phyloP scores from a whole-genome alignment of 2,797 vertebrate species.

The Chelonia mydas region DNA sequence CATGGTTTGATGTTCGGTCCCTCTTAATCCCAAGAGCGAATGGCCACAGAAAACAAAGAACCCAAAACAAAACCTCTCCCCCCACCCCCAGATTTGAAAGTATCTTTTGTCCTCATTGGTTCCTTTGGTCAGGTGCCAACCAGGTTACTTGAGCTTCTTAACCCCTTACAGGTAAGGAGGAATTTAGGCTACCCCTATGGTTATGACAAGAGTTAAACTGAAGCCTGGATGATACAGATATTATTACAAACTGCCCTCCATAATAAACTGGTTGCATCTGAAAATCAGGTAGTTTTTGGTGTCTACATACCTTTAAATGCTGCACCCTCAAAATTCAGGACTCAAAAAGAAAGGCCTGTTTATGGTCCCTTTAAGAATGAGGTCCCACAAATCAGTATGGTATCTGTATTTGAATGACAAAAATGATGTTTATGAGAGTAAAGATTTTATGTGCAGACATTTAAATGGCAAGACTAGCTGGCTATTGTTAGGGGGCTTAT shows the following conservation, averaged over 20 bases:
- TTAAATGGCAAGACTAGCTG: not conserved
- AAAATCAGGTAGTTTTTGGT: not conserved
- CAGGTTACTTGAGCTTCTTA: too few species aligned
- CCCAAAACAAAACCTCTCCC: too few species aligned
- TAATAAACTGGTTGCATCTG: not conserved
- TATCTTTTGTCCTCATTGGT: too few species aligned
- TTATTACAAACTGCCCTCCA: not conserved
- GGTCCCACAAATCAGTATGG: not conserved
- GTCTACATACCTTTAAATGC: not conserved
- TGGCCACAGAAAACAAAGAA: too few species aligned
- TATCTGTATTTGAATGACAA: not conserved
- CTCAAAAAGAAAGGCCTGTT: not conserved
- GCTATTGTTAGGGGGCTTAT: too few species aligned
- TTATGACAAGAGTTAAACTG: too few species aligned
- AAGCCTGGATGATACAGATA: not conserved
- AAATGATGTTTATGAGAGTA: not conserved
- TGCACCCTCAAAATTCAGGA: not conserved
- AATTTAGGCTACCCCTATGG: too few species aligned
- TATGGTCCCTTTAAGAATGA: fast-evolving
- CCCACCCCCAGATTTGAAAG: too few species aligned
- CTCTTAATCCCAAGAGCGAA: too few species aligned
- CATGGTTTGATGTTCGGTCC: too few species aligned
- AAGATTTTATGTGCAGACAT: not conserved
- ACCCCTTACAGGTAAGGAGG: too few species aligned
- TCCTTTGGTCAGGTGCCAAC: too few species aligned